Conservation (phyloP, 2,797 vertebrate species). For the Sebastes taczanowskii region DNA sequence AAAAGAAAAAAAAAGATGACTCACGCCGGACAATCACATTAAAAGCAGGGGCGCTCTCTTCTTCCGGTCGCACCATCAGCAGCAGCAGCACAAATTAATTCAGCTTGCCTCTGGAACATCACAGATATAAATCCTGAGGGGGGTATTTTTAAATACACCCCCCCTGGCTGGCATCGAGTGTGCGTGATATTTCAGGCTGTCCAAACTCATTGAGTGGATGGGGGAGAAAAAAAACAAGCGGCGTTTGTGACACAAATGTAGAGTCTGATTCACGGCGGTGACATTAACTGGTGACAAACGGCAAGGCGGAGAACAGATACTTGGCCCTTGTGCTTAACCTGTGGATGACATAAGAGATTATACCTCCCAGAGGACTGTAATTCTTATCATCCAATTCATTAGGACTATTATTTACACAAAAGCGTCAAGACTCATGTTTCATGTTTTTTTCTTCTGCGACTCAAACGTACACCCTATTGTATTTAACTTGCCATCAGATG, state of each 20-base stretch:
- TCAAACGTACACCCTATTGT: neutral
- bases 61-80: conserved; percentile 21
- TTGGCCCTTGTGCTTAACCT: conserved; percentile 2
- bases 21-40: conserved; percentile 61
- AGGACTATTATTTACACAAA: conserved; percentile 35
- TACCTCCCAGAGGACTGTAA: neutral
- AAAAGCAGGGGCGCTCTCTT: conserved; percentile 39
- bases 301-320: conserved; percentile 1
- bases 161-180: conserved; percentile 16
- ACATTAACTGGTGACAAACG: conserved; percentile 48
- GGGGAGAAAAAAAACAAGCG: conserved; percentile 6
- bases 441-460: neutral
- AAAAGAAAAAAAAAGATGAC: conserved; percentile 57
- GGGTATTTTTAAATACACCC: conserved; percentile 28
- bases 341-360: neutral
- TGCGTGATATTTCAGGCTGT: conserved; percentile 32
- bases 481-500: conserved; percentile 11
- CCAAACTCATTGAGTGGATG: conserved; percentile 26
- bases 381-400: conserved; percentile 13
- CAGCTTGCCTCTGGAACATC: conserved; percentile 20
- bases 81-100: conserved; percentile 39
- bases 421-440: neutral
- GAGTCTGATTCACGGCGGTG: conserved; percentile 43
- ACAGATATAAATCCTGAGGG: conserved; percentile 40
- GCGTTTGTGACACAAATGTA: conserved; percentile 31